Evolutionary conservation across 2,797 vertebrate genomes (phyloP).

Genomic region (Poliocrania exsul): DNA sequence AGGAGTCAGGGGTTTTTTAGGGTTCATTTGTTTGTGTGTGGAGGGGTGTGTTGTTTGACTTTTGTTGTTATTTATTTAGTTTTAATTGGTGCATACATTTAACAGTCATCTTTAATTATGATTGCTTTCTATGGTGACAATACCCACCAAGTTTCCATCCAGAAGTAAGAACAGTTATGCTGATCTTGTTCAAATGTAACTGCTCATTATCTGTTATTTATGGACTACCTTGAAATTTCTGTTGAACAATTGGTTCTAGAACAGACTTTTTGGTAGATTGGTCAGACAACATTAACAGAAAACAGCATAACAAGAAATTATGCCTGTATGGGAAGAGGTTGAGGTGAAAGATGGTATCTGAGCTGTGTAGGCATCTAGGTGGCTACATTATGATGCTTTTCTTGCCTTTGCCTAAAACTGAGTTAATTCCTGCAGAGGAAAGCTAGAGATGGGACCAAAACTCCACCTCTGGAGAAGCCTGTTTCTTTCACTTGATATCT

Average conservation of each 20-base stretch:
- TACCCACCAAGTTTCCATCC: background rate
- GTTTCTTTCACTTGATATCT: background rate
- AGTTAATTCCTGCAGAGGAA: background rate
- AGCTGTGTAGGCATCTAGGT: background rate
- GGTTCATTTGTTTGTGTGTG: background rate
- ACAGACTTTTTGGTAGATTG: background rate
- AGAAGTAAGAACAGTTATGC: background rate
- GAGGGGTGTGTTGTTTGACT: accelerated
- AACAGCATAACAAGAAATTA: background rate
- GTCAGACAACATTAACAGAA: background rate
- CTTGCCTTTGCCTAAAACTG: background rate
- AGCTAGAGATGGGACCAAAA: background rate
- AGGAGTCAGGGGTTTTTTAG: no score
- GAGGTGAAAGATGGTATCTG: background rate
- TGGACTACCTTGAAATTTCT: background rate
- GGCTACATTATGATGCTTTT: background rate
- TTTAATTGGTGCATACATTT: background rate
- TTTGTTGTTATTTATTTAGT: background rate
- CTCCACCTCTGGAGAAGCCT: background rate
- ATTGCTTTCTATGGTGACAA: background rate
- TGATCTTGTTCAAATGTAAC: background rate
- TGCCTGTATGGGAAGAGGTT: background rate
- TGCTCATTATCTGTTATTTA: background rate
- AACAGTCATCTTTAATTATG: background rate
- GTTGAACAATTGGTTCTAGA: background rate